Evolutionary conservation across 2,888 invertebrate genomes (phyloP).

Genomic region (Dysmachus trigonus): DNA sequence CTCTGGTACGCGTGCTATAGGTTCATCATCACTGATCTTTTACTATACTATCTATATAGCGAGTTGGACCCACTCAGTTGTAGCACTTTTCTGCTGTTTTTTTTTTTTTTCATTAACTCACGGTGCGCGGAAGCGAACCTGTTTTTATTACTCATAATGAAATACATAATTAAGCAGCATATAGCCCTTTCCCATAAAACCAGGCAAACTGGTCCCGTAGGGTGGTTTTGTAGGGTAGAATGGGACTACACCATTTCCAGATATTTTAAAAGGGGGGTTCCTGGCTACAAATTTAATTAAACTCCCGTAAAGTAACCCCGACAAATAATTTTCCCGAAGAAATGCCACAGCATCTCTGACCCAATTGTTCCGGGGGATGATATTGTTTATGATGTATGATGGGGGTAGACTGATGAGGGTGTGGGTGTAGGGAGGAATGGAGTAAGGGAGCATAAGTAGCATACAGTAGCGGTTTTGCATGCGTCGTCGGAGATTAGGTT

Average conservation of each 20-base stretch:
- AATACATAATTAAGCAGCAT: slow-evolving; percentile 34
- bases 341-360: slow-evolving; percentile 6
- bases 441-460: no score
- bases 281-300: slow-evolving; percentile 38
- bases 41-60: neutral
- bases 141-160: slow-evolving; percentile 31
- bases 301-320: slow-evolving; percentile 35
- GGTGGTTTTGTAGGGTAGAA: neutral
- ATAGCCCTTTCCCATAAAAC: slow-evolving; percentile 15
- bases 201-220: neutral
- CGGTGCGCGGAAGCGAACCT: neutral
- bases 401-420: neutral
- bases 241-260: neutral
- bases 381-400: slow-evolving; percentile 26
- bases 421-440: neutral
- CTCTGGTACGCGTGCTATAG: no score
- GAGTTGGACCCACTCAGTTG: neutral
- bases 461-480: neutral
- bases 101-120: neutral
- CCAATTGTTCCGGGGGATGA: neutral
- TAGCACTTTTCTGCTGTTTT: neutral
- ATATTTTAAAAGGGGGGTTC: neutral
- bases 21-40: no score
- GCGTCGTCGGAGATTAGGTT: slow-evolving; percentile 8
- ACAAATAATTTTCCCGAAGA: slow-evolving; percentile 29